Percentiles rank a stretch among this genome's conserved stretches.
These are phyloP conservation scores for Neotoxoptera formosana DNA, from an alignment of 1,140 invertebrate species.

Conservation along the genomic window DNA sequence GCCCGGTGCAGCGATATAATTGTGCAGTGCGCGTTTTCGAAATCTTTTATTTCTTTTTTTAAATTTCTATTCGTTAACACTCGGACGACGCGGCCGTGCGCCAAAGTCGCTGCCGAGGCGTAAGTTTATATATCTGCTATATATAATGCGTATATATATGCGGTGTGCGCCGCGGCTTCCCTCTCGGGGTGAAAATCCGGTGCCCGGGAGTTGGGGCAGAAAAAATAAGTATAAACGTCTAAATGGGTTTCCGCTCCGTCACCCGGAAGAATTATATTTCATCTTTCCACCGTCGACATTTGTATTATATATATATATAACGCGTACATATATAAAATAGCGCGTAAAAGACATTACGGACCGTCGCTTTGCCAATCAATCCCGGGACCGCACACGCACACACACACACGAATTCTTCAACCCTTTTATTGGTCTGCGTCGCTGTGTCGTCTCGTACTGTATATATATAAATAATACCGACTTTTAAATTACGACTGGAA, in stretches of 20 bases:
- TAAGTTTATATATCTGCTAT: neutral
- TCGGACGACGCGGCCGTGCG: neutral
- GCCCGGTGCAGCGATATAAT: neutral
- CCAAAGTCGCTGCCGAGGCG: neutral
- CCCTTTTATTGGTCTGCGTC: constrained; percentile 17
- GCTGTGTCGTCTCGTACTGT: neutral
- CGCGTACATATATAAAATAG: neutral
- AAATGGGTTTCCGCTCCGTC: constrained; percentile 58
- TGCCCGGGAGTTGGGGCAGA: neutral
- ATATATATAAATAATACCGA: neutral
- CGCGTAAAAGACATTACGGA: constrained; percentile 52
- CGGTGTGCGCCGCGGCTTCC: neutral
- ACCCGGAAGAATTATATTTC: constrained; percentile 56
- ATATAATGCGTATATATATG: neutral
- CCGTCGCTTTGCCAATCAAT: constrained; percentile 54
- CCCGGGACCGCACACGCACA: neutral
- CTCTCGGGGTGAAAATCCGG: constrained; percentile 30
- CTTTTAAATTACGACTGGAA: constrained; percentile 2
- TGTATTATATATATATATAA: constrained; percentile 14
- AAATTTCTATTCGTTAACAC: neutral
- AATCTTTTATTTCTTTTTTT: constrained; percentile 9
- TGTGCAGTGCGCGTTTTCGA: neutral
- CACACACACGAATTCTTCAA: constrained; percentile 10
- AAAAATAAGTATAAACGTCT: constrained; percentile 49
- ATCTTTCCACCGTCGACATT: constrained; percentile 35